These are phyloP conservation scores for Valencia hispanica DNA, from an alignment of 2,797 vertebrate genomes.

Conservation along the genomic window DNA sequence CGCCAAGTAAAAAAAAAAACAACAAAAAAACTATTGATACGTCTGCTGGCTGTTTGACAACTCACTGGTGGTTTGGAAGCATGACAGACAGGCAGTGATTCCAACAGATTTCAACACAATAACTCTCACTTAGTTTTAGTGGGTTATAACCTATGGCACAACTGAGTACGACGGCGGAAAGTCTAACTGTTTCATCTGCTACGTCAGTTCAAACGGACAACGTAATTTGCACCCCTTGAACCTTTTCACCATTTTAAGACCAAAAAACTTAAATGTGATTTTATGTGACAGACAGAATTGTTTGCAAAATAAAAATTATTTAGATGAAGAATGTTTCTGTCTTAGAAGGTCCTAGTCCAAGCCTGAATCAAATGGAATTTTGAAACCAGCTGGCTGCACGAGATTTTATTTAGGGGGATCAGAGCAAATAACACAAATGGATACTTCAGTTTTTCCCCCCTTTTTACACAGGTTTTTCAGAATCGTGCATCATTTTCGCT, in stretches of 20 bases:
- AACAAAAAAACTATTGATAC: constrained; percentile 39
- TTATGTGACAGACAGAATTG: too few relatives aligned
- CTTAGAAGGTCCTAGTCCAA: background rate
- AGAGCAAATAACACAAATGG: too few relatives aligned
- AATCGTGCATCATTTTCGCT: too few relatives aligned
- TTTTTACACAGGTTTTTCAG: too few relatives aligned
- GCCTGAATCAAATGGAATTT: background rate
- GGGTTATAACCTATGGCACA: background rate
- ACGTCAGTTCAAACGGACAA: background rate
- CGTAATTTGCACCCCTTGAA: background rate
- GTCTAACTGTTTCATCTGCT: background rate
- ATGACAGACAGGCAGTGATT: background rate
- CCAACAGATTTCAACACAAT: background rate
- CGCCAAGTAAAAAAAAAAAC: background rate
- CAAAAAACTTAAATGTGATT: background rate
- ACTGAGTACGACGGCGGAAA: background rate
- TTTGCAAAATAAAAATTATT: too few relatives aligned
- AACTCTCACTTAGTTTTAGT: background rate
- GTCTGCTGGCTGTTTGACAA: constrained; percentile 20
- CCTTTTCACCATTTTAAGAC: background rate
- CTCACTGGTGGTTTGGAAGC: background rate
- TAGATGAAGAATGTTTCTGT: background rate
- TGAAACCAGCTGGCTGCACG: background rate
- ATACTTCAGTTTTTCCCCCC: too few relatives aligned
- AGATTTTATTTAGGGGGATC: too few relatives aligned